phyloP scores from a whole-genome alignment of 2,888 invertebrate genomes.

The Apocheima hispidaria region DNA sequence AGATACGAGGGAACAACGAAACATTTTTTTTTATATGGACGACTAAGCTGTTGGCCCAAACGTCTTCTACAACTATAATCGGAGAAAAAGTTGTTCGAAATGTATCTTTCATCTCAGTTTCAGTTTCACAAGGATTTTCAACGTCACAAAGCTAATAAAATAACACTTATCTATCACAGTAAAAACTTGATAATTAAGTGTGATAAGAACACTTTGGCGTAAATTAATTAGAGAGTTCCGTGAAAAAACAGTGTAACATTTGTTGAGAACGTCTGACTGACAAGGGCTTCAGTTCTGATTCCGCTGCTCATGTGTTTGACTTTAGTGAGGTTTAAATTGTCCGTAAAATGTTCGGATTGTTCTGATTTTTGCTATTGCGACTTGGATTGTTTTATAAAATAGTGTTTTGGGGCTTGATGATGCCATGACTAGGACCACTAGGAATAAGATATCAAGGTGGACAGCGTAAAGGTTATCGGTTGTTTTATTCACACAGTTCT shows the following conservation, averaged over 20 bases:
- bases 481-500: too few species aligned
- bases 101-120: too few species aligned
- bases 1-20: too few species aligned
- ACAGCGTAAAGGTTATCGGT: too few species aligned
- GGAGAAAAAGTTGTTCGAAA: too few species aligned
- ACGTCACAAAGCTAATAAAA: not conserved
- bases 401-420: too few species aligned
- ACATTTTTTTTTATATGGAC: too few species aligned
- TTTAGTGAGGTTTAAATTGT: conserved; percentile 33
- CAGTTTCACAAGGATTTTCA: not conserved
- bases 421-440: too few species aligned
- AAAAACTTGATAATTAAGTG: not conserved
- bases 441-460: too few species aligned
- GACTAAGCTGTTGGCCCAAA: too few species aligned
- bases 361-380: not conserved
- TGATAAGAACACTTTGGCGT: not conserved
- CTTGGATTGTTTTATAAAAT: not conserved
- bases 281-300: conserved; percentile 27
- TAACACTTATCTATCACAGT: not conserved
- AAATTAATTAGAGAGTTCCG: conserved; percentile 6
- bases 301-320: conserved; percentile 26
- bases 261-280: conserved; percentile 29
- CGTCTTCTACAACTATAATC: too few species aligned
- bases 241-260: conserved; percentile 25
- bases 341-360: conserved; percentile 1